Evolutionary conservation across 2,888 invertebrate genomes (phyloP).

Genomic region (Microplitis manilae): DNA sequence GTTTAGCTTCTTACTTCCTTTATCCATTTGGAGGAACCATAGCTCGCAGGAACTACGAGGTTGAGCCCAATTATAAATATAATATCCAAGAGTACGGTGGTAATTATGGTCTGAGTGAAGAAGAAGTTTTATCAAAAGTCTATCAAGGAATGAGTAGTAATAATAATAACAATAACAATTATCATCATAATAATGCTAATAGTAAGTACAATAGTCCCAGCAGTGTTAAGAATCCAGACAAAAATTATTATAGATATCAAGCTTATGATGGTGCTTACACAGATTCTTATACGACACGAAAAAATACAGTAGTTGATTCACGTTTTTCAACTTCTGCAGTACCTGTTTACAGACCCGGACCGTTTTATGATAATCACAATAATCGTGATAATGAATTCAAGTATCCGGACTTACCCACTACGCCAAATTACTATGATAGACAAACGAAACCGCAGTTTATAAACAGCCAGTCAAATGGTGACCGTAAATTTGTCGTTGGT

Average conservation of each 20-base stretch:
- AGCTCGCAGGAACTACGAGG: constrained; percentile 77
- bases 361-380: constrained; percentile 52
- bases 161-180: neutral
- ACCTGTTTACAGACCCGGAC: constrained; percentile 55
- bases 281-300: constrained; percentile 70
- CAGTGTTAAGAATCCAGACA: constrained; percentile 57
- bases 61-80: constrained; percentile 75
- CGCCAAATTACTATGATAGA: constrained; percentile 62
- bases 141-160: constrained; percentile 78
- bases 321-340: constrained; percentile 53
- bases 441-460: constrained; percentile 48
- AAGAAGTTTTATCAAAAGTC: constrained; percentile 84
- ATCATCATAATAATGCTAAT: constrained; percentile 54
- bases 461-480: constrained; percentile 48
- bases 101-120: constrained; percentile 81
- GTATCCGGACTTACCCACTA: constrained; percentile 60
- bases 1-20: constrained; percentile 83
- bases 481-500: constrained; percentile 78
- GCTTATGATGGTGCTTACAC: constrained; percentile 59
- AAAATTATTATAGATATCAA: constrained; percentile 63
- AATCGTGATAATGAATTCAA: constrained; percentile 64
- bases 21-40: constrained; percentile 82
- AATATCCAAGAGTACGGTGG: constrained; percentile 80
- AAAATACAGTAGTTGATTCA: constrained; percentile 46
- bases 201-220: constrained; percentile 48